Percentiles rank a stretch among this genome's conserved stretches.
These are phyloP conservation scores for Plodia interpunctella DNA, from an alignment of 1,140 invertebrate genomes.

Conservation along the genomic window DNA sequence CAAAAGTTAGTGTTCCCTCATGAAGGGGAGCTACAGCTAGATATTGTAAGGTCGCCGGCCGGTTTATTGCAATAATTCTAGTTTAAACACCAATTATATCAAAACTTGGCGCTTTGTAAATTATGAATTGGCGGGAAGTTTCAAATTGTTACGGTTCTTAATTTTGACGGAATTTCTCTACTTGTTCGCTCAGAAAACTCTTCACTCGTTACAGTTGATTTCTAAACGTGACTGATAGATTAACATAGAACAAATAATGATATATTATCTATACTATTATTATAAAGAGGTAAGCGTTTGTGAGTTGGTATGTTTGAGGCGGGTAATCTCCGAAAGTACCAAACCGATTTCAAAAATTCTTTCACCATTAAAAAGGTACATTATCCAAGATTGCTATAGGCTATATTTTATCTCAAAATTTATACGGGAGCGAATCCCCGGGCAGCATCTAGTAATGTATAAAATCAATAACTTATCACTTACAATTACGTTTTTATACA, in stretches of 20 bases:
- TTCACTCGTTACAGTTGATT: neutral
- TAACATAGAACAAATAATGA: neutral
- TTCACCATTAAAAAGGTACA: no score
- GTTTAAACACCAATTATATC: slow-evolving; percentile 33
- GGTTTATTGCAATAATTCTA: slow-evolving; percentile 34
- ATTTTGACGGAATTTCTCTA: neutral
- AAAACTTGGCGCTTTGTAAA: slow-evolving; percentile 30
- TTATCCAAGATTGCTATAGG: no score
- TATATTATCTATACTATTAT: no score
- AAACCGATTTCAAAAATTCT: no score
- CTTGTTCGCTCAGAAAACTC: neutral
- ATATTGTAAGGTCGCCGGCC: slow-evolving; percentile 38
- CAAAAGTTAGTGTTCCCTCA: slow-evolving; percentile 70
- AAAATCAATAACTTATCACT: no score
- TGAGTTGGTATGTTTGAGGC: no score
- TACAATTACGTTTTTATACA: no score
- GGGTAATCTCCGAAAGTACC: no score
- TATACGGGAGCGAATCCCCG: no score
- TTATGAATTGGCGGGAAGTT: slow-evolving; percentile 37
- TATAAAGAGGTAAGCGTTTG: no score
- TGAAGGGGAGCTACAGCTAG: slow-evolving; percentile 47
- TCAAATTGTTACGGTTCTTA: slow-evolving; percentile 19
- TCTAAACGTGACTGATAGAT: neutral
- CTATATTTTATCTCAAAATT: no score
- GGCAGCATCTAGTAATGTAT: no score